A percentile compares a stretch with the other conserved stretches of the same genome.
phyloP scores from a whole-genome alignment of 1,140 invertebrate genomes.

The Triops cancriformis region DNA sequence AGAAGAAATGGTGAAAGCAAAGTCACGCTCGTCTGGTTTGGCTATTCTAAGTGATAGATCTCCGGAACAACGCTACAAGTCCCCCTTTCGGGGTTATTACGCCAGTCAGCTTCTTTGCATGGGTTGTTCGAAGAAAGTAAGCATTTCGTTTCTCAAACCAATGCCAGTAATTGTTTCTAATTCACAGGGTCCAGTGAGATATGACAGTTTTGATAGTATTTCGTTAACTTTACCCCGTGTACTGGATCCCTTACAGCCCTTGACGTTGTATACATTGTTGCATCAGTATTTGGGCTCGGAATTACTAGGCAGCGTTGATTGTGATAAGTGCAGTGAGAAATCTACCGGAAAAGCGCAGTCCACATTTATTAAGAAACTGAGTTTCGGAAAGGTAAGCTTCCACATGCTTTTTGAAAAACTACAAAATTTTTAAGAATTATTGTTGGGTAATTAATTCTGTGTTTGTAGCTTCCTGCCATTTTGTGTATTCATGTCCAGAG shows the following conservation, averaged over 20 bases:
- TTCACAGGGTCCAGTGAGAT: slow-evolving; percentile 62
- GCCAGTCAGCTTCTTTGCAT: slow-evolving; percentile 75
- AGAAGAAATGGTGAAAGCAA: slow-evolving; percentile 55
- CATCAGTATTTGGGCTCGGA: slow-evolving; percentile 74
- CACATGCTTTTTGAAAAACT: slow-evolving; percentile 23
- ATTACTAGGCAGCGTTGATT: slow-evolving; percentile 70
- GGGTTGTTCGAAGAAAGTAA: slow-evolving; percentile 65
- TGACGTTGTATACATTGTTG: slow-evolving; percentile 58
- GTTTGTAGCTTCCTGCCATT: slow-evolving; percentile 59
- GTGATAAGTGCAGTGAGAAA: slow-evolving; percentile 59
- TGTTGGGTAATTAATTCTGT: slow-evolving; percentile 22
- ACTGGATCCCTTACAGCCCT: slow-evolving; percentile 45
- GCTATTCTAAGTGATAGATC: background rate
- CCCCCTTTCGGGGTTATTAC: slow-evolving; percentile 69
- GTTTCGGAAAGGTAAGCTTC: slow-evolving; percentile 65
- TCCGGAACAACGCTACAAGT: slow-evolving; percentile 29
- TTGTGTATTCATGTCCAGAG: slow-evolving; percentile 80
- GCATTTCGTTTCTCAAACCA: slow-evolving; percentile 22
- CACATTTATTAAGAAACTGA: slow-evolving; percentile 67
- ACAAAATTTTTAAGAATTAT: slow-evolving; percentile 25
- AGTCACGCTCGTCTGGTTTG: background rate
- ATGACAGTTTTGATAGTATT: slow-evolving; percentile 82
- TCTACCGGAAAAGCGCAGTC: slow-evolving; percentile 41
- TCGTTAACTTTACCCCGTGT: slow-evolving; percentile 59
- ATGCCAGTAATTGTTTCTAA: slow-evolving; percentile 27